Percentiles rank a stretch among this genome's conserved stretches.
These are phyloP conservation scores for Serilophus lunatus DNA, from an alignment of 2,113 vertebrate species.

Conservation along the genomic window DNA sequence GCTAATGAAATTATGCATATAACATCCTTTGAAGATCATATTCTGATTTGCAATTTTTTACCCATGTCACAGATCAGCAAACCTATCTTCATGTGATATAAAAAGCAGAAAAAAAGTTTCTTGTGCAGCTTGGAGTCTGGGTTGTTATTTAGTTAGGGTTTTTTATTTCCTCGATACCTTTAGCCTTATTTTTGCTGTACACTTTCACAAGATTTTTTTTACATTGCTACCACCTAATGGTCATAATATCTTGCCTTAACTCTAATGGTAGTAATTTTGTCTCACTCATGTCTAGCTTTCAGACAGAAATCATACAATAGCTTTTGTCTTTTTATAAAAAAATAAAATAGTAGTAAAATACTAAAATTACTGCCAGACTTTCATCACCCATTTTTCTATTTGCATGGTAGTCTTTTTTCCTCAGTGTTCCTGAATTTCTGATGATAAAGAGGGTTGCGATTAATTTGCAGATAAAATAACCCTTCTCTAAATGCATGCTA, in stretches of 20 bases:
- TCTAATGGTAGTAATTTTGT: conserved; percentile 62
- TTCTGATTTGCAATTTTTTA: background rate
- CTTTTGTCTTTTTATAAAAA: conserved; percentile 34
- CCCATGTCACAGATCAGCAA: background rate
- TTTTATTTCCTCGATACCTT: background rate
- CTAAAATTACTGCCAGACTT: conserved; percentile 41
- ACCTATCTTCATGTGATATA: background rate
- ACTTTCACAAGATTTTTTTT: background rate
- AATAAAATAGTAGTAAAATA: conserved; percentile 48
- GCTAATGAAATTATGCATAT: background rate
- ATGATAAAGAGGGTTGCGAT: conserved; percentile 39
- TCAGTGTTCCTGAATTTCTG: conserved; percentile 2
- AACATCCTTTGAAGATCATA: background rate
- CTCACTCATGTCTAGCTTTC: conserved; percentile 41
- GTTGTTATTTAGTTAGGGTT: background rate
- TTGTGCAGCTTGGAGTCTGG: background rate
- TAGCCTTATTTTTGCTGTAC: background rate
- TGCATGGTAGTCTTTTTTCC: background rate
- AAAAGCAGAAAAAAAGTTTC: background rate
- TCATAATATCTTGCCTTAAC: conserved; percentile 29
- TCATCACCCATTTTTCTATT: conserved; percentile 19
- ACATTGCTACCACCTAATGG: conserved; percentile 34
- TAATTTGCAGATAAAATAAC: conserved; percentile 54
- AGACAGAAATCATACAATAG: conserved; percentile 47
- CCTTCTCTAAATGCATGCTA: conserved; percentile 42